A percentile compares a stretch with the other conserved stretches of the same genome.
Conservation (phyloP, 2,113 vertebrate species). For the Odobenus rosmarus region DNA sequence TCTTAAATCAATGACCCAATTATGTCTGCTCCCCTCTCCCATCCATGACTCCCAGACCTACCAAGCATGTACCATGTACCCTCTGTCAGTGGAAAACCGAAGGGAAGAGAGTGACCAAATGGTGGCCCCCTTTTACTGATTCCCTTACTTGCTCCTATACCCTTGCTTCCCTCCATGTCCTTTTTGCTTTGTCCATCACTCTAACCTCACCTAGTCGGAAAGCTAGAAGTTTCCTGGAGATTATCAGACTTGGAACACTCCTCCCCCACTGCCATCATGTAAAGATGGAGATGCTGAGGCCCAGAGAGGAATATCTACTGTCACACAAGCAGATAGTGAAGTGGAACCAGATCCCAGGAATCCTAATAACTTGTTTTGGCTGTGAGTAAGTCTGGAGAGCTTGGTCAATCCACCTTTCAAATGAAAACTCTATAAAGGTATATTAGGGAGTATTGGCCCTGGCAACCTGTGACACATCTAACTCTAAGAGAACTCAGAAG, state of each 20-base stretch:
- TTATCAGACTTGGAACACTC: not conserved
- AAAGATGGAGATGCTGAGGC: not conserved
- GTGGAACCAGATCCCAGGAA: not conserved
- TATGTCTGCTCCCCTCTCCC: not conserved
- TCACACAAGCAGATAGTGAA: not conserved
- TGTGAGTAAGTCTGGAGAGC: not conserved
- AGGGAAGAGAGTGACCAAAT: not conserved
- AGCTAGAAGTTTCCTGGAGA: not conserved
- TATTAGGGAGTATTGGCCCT: not conserved
- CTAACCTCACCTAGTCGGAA: not conserved
- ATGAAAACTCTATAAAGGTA: not conserved
- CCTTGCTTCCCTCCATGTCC: not conserved
- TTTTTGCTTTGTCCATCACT: not conserved
- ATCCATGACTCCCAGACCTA: not conserved
- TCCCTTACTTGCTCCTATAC: not conserved
- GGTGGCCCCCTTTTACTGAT: not conserved
- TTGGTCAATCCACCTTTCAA: not conserved
- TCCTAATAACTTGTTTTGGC: not conserved
- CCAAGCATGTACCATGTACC: not conserved
- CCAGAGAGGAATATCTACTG: not conserved
- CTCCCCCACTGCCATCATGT: not conserved
- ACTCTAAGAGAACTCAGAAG: not conserved
- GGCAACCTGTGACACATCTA: not conserved
- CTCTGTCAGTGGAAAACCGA: not conserved
- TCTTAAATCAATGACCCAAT: not conserved